Base-by-base conservation (phyloP, 2,888 invertebrate genomes). In the Plagodis pulveraria region DNA sequence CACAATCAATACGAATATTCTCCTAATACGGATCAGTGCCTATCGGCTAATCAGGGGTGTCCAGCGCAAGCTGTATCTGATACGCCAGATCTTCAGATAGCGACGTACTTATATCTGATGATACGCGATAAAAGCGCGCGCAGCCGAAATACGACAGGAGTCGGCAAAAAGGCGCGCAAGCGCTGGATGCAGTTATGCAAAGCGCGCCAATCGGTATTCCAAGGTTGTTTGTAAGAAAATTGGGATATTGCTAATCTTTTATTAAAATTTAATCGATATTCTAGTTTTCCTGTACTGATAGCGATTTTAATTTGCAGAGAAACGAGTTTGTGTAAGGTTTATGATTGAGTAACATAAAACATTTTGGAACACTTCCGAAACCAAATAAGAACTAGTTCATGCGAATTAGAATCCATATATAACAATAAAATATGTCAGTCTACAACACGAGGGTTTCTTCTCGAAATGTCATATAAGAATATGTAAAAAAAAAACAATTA, bases 111-210 rank as follows among this genome's bases (percentile, higher is more conserved):
- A 22, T 22, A 89, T 90, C 89, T 83, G 89, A 89, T 86, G 87
- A 87, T 86, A 84, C 68, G 74, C 86, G 90, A 90, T 90, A 91
- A 89, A 88, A 80, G 83, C 84, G 79, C 84, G 83, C 83, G 82
- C 89, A 86, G 87, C 91, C 91, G 84, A 91, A 91, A 91, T 91
- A 91, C 89, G 81, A 78, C 74, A 73, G 68, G 76, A 78, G 74
- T 73, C 70, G 81, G 79, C 89, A 88, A 89, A 90, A 88, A 88
- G 89, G 78, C 73, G 80, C 82, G 77, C 77, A 73, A 63, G 75
- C 80, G 80, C 70, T 52, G 77, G 81, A 83, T 42, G 71, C 73
- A 9, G 6, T 32, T 73, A 78, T 85, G 79, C 79, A n/a, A 58
- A 32, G 74, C 45, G 49, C 56, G 51, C 50, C 56, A 66, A 1